Conservation (phyloP, 2,113 vertebrate species). For the Larimichthys crocea region DNA sequence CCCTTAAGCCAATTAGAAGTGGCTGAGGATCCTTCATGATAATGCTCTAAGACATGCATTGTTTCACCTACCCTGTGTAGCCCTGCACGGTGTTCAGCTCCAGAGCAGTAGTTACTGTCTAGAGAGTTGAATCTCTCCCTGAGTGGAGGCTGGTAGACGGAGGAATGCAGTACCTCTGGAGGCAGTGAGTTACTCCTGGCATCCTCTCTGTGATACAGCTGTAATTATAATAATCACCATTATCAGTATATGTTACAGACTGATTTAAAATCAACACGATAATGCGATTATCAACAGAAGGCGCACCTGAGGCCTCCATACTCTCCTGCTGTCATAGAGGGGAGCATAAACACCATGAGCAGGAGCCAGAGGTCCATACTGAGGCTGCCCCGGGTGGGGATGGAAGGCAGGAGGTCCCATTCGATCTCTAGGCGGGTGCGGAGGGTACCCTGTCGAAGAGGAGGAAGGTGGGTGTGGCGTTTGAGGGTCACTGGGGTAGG, state of each 20-base stretch:
- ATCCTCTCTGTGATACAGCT: constrained; percentile 95
- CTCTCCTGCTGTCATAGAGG: constrained; percentile 94
- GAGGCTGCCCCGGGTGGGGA: constrained; percentile 85
- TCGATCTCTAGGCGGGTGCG: constrained; percentile 88
- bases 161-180: constrained; percentile 94
- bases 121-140: constrained; percentile 96
- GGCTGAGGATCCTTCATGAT: neutral
- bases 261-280: neutral
- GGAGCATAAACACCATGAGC: constrained; percentile 93
- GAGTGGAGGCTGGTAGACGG: constrained; percentile 92
- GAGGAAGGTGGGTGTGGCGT: constrained; percentile 77
- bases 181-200: constrained; percentile 97
- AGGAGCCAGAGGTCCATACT: constrained; percentile 88
- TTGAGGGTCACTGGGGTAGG: constrained; percentile 69
- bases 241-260: neutral
- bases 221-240: neutral
- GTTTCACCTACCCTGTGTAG: constrained; percentile 89
- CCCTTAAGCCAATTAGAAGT: neutral
- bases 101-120: constrained; percentile 93
- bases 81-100: constrained; percentile 89
- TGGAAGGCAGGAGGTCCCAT: constrained; percentile 88
- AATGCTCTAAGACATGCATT: neutral
- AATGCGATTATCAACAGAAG: neutral
- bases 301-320: constrained; percentile 91
- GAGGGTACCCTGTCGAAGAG: constrained; percentile 86